Conservation (phyloP, 2,113 vertebrate species). For the Larimichthys crocea region DNA sequence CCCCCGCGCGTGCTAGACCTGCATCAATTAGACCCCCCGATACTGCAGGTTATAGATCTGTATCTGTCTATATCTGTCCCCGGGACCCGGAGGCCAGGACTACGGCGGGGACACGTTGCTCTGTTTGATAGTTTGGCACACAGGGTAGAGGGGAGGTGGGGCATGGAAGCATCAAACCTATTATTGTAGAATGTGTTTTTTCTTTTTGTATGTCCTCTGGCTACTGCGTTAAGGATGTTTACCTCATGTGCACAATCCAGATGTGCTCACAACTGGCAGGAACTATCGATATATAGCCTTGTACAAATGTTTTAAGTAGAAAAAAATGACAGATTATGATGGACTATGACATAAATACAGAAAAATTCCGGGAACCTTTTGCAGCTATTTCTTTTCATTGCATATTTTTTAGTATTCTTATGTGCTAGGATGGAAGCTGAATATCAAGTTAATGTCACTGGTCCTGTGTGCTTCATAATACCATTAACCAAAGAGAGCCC, state of each 20-base stretch:
- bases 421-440: slow-evolving; percentile 64
- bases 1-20: slow-evolving; percentile 41
- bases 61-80: slow-evolving; percentile 69
- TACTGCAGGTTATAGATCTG: slow-evolving; percentile 73
- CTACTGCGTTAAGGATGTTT: slow-evolving; percentile 39
- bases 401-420: slow-evolving; percentile 56
- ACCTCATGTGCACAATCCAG: slow-evolving; percentile 22
- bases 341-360: slow-evolving; percentile 53
- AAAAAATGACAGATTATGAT: slow-evolving; percentile 53
- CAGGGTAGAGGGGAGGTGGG: neutral
- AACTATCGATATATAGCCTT: neutral
- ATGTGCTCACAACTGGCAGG: slow-evolving; percentile 39
- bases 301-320: slow-evolving; percentile 5
- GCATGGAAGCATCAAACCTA: slow-evolving; percentile 56
- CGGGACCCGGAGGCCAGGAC: slow-evolving; percentile 57
- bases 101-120: slow-evolving; percentile 54
- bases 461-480: slow-evolving; percentile 71
- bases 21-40: slow-evolving; percentile 71
- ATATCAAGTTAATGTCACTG: slow-evolving; percentile 79
- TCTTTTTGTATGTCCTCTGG: slow-evolving; percentile 23
- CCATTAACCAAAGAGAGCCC: slow-evolving; percentile 71
- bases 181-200: slow-evolving; percentile 44
- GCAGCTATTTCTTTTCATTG: slow-evolving; percentile 25
- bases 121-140: slow-evolving; percentile 58
- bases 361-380: slow-evolving; percentile 20